Evolutionary conservation across 2,797 vertebrate genomes (phyloP).

Genomic region (Acestrorhynchus altus): DNA sequence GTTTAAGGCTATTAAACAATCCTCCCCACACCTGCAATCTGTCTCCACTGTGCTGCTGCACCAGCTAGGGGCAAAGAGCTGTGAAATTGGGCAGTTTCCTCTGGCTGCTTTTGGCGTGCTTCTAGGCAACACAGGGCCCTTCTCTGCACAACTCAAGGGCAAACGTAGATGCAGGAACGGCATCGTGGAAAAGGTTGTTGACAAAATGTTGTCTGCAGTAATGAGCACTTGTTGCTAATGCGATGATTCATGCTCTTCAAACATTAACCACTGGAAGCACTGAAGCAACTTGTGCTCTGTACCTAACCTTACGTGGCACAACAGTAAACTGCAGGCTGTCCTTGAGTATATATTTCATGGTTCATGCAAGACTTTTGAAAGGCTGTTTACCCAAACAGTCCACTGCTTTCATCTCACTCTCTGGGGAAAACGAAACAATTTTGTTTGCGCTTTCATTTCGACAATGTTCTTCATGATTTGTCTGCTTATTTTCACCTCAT

Average conservation of each 20-base stretch:
- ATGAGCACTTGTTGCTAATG: not conserved
- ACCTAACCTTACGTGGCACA: not conserved
- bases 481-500: not conserved
- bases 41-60: slow-evolving; percentile 17
- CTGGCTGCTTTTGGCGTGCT: slow-evolving; percentile 38
- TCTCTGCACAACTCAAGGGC: slow-evolving; percentile 38
- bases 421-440: not conserved
- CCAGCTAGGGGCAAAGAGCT: slow-evolving; percentile 45
- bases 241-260: slow-evolving; percentile 1
- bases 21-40: slow-evolving; percentile 31
- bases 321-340: not conserved
- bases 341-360: not conserved
- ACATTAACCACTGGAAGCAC: not conserved
- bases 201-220: not conserved
- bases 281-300: not conserved
- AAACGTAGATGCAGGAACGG: slow-evolving; percentile 11
- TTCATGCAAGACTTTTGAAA: not conserved
- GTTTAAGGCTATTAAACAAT: slow-evolving; percentile 52
- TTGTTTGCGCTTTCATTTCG: not conserved
- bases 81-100: slow-evolving; percentile 60
- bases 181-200: not conserved
- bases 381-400: not conserved
- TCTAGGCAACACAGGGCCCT: not conserved
- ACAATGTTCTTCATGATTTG: not conserved
- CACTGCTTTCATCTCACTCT: not conserved